Base-by-base conservation (phyloP, 2,797 vertebrate genomes). In the Hylomyscus alleni region DNA sequence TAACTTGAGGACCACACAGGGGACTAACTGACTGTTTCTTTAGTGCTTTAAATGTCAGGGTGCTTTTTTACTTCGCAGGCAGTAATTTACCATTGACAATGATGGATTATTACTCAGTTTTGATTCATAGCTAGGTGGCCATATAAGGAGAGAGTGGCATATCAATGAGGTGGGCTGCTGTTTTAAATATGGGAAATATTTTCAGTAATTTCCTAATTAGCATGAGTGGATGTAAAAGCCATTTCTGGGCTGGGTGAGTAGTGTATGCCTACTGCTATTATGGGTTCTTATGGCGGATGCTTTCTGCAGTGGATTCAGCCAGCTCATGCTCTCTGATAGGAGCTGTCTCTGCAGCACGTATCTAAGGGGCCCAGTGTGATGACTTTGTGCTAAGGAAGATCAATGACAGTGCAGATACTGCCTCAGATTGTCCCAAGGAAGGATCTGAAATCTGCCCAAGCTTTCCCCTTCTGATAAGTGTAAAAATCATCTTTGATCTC, bases 131-230 rank as follows among this genome's bases (percentile, higher is more conserved):
- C 89, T 73, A 78, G 12, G 76, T 86, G 97, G 44, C 95, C 67
- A 88, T 93, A 95, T 96, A 95, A 94, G 89, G 97, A 96, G 44
- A 97, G 92, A 78, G 76, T 97, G 94, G 96, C 95, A 97, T 98
- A 95, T 94, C 96, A 97, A 92, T 98, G 93, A 97, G 93, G 87
- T 95, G 60, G n/a, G 65, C 87, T 96, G 91, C 67, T 95, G 91
- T 93, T 98, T 98, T 97, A 95, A 96, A 95, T 67, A 96, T 90
- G 90, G 97, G 90, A 96, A 95, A 60, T 97, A 90, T 96, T 98
- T 97, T 96, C 95, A 97, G 77, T 98, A 95, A 95, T 98, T 94
- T 44, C 29, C 87, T 96, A 96, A 98, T 98, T 97, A 97, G 81
- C 86, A 95, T 67, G 22, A 86, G 89, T 97, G 94, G 90, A 84